Percentiles rank a stretch among this genome's conserved stretches.
Conservation (phyloP, 1,140 invertebrate species). For the Ceratoteleas bidentatus region DNA sequence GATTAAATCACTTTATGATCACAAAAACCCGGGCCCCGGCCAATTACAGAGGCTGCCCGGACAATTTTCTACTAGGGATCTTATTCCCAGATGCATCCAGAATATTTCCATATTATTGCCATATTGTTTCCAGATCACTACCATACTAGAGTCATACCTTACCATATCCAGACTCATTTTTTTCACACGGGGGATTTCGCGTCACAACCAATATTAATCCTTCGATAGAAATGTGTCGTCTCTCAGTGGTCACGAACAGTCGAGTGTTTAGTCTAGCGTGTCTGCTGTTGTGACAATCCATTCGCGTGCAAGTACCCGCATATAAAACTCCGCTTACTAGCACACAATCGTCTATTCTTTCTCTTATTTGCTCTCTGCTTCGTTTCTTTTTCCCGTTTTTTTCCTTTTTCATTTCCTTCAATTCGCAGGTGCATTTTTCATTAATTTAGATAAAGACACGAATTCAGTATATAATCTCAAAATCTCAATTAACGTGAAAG, state of each 20-base stretch:
- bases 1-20: too few species aligned
- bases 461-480: constrained; percentile 4
- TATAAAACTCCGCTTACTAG: constrained; percentile 62
- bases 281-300: constrained; percentile 66
- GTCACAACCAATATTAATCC: constrained; percentile 64
- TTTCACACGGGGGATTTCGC: constrained; percentile 59
- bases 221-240: constrained; percentile 58
- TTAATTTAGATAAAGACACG: constrained; percentile 45
- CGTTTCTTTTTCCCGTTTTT: constrained; percentile 14
- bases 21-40: too few species aligned
- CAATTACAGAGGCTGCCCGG: too few species aligned
- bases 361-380: constrained; percentile 55
- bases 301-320: constrained; percentile 65
- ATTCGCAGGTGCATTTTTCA: constrained; percentile 33
- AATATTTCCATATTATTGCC: too few species aligned
- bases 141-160: too few species aligned
- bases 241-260: constrained; percentile 65
- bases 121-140: too few species aligned
- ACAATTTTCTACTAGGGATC: too few species aligned
- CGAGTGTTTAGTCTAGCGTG: constrained; percentile 67
- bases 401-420: constrained; percentile 41
- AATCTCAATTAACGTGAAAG: too few species aligned
- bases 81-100: too few species aligned
- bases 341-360: constrained; percentile 51
- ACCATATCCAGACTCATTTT: too few species aligned